Percentiles rank a stretch among this genome's conserved stretches.
Conservation (phyloP, 2,888 invertebrate species). For the Drosophila borborema region DNA sequence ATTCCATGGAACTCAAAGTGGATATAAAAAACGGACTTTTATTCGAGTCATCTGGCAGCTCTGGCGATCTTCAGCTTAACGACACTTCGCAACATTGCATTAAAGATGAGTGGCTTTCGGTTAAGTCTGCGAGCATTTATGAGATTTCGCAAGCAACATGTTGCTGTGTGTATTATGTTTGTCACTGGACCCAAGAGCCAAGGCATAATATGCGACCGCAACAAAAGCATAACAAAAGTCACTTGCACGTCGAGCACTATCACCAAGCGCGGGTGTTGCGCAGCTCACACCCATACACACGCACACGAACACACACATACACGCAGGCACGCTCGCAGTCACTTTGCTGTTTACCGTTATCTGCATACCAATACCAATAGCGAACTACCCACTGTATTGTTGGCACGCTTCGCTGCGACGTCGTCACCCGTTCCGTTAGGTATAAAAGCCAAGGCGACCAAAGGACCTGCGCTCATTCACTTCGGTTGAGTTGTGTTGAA, state of each 20-base stretch:
- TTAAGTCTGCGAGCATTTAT: constrained; percentile 20
- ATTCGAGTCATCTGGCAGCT: background rate
- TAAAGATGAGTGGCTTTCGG: constrained; percentile 21
- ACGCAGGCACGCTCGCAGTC: constrained; percentile 3
- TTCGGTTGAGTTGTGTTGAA: constrained; percentile 66
- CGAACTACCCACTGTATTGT: constrained; percentile 11
- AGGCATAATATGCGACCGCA: constrained; percentile 37
- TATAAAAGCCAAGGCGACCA: constrained; percentile 72
- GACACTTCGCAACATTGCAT: constrained; percentile 26
- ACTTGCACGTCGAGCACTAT: constrained; percentile 15
- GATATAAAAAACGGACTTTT: background rate
- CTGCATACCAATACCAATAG: constrained; percentile 29
- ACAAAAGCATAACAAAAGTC: constrained; percentile 22
- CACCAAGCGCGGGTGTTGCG: constrained; percentile 14
- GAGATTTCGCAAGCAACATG: constrained; percentile 42
- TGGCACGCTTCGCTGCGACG: constrained; percentile 20
- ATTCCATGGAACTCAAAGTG: constrained; percentile 11
- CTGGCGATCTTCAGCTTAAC: constrained; percentile 29
- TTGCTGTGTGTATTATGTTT: constrained; percentile 27
- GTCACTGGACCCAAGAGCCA: constrained; percentile 24
- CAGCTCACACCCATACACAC: constrained; percentile 26
- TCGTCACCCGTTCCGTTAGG: constrained; percentile 48
- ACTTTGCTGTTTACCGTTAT: constrained; percentile 40
- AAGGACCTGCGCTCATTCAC: constrained; percentile 76
- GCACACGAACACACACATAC: constrained; percentile 15